Evolutionary conservation across 2,797 vertebrate species (phyloP), one percentile per base, ranked within the genome.

Genomic region (Muscicapa striata): DNA sequence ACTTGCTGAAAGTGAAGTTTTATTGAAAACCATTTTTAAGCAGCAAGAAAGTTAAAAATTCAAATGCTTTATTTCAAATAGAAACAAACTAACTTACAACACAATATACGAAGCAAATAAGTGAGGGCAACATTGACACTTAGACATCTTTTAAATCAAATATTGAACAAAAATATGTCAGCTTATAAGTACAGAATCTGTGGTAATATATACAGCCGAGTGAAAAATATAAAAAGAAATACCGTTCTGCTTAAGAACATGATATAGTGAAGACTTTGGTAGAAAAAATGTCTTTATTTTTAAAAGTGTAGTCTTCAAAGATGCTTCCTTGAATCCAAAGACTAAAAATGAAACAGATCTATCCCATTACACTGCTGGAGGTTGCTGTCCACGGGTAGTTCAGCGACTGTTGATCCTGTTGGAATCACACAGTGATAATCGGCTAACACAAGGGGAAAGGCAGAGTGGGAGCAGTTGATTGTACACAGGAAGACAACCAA

Each of bases 21-120:
- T 98, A 98, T 97, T 98, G 94, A 95, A 98, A 98, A 97, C 59
- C 69, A 74, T 94, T 95, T 79, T 92, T 86, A 68, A 86, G 75
- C 90, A 84, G 87, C 95, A 95, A 97, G 87, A 96, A 68, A 96
- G 81, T 94, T 95, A 95, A 97, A 97, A 96, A 88, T 66, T 52
- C 84, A 87, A 94, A 84, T 12, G 66, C 84, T 94, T 86, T 93
- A 82, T 95, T 97, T 92, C 95, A 84, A 93, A 84, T 91, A 87
- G 94, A 81, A 95, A 95, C 14, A 72, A 94, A 95, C 24, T 87
- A 97, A 94, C 51, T 83, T 61, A 63, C n/a, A 94, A 93, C 52
- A 81, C 61, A 87, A 82, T 15, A 27, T 27, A 92, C 0, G 11
- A 87, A 91, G 91, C 94, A 87, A 86, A 30, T 30, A 70, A 77